Evolutionary conservation across 2,797 vertebrate genomes (phyloP).

Genomic region (Enteromius trimaculatus): DNA sequence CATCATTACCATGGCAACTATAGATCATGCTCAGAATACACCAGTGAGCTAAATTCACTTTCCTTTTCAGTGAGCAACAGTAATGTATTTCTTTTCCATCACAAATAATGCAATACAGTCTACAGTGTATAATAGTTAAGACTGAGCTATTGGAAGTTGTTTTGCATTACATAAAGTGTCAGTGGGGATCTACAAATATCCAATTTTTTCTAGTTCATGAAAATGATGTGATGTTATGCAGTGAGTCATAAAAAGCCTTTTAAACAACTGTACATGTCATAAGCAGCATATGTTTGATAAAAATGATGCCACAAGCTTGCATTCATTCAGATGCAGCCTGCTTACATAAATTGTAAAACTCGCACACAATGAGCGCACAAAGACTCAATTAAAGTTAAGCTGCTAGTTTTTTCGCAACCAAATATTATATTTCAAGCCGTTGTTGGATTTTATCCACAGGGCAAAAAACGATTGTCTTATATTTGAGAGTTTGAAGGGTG

Average conservation of each 20-base stretch:
- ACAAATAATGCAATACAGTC: not conserved
- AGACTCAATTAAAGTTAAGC: too few relatives aligned
- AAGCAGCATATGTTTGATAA: constrained; percentile 1
- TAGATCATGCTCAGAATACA: constrained; percentile 38
- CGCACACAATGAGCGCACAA: not conserved
- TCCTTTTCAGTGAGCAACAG: constrained; percentile 6
- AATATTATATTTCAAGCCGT: constrained; percentile 11
- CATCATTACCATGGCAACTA: constrained; percentile 41
- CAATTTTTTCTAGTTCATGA: not conserved
- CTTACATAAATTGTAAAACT: not conserved
- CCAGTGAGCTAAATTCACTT: constrained; percentile 36
- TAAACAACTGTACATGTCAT: not conserved
- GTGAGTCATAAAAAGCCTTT: not conserved
- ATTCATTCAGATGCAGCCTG: constrained; percentile 8
- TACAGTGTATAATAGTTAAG: not conserved
- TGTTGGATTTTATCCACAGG: not conserved
- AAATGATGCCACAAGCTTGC: not conserved
- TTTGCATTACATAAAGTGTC: not conserved
- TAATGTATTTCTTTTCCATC: constrained; percentile 1
- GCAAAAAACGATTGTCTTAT: not conserved
- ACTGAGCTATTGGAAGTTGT: constrained; percentile 15
- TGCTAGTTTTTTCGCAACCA: not conserved
- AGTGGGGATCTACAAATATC: not conserved
- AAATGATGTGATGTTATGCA: not conserved
- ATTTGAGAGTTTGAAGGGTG: constrained; percentile 5